Evolutionary conservation across 2,113 vertebrate genomes (phyloP), one percentile per base, ranked within the genome.

Genomic region (Callocephalon fimbriatum): DNA sequence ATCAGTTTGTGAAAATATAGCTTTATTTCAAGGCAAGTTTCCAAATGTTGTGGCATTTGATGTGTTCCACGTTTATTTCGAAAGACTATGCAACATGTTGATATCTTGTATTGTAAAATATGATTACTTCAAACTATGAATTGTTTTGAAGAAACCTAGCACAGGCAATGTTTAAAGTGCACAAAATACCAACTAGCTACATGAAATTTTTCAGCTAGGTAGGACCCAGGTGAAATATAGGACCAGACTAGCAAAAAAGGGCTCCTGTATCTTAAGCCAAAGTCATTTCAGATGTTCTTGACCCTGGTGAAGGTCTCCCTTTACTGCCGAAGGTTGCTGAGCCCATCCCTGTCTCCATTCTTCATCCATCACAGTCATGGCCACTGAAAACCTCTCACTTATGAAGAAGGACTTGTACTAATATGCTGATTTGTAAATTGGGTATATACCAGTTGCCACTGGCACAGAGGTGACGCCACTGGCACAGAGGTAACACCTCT

Each of bases 301-400:
- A 54, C 47, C 19, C 44, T 37, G 9, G 9, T 63, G n/a, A 94
- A 94, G 32, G 26, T 54, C 51, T 44, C 22, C 66, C 29, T 65
- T 92, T 37, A 75, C 15, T 0, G 0, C 8, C 0, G 0, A 56
- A 79, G 12, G 9, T 29, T 88, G 22, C 38, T 90, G 71, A 90
- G 78, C 47, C 25, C 25, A 19, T 29, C 14, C 6, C 2, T 74
- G 27, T 70, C 53, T 82, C 38, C 3, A 15, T 72, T 92, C 61
- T 74, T 86, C 53, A 89, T 40, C 27, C 31, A 5, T 58, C 66
- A 58, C 5, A 42, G 26, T 50, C 47, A 56, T 4, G 38, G 44
- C 35, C 71, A 26, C 29, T 12, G 53, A 32, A 86, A 68, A 47
- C 42, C 22, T 35, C 54, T 37, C 27, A 42, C 8, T 38, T 42